phyloP scores from a whole-genome alignment of 2,797 vertebrate genomes.

The Lutjanus campechanus region DNA sequence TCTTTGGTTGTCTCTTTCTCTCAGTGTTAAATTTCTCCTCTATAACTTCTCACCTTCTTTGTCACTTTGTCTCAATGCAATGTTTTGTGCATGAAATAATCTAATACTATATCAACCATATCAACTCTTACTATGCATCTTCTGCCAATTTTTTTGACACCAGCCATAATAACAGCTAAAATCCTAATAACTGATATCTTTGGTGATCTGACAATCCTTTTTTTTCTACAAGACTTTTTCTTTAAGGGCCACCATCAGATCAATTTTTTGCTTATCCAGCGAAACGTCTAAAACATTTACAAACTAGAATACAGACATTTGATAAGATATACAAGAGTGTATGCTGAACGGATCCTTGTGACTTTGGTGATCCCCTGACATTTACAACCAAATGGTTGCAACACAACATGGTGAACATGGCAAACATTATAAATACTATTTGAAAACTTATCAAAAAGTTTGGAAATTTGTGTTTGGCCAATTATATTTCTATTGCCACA shows the following conservation, averaged over 20 bases:
- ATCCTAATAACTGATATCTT: not conserved
- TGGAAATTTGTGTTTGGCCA: too few relatives aligned
- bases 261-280: too few relatives aligned
- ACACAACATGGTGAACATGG: not conserved
- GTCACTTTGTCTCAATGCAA: not conserved
- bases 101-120: not conserved
- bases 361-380: too few relatives aligned
- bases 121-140: not conserved
- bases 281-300: too few relatives aligned
- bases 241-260: not conserved
- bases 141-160: not conserved
- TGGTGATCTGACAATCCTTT: not conserved
- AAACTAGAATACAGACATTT: too few relatives aligned
- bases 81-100: not conserved
- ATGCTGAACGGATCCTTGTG: not conserved
- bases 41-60: not conserved
- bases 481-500: too few relatives aligned
- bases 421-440: not conserved
- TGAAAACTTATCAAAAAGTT: too few relatives aligned
- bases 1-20: not conserved
- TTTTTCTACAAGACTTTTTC: too few relatives aligned
- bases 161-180: not conserved
- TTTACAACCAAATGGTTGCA: not conserved
- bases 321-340: too few relatives aligned
- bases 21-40: not conserved